Base-by-base conservation (phyloP, 2,797 vertebrate species). In the Chrosomus eos region DNA sequence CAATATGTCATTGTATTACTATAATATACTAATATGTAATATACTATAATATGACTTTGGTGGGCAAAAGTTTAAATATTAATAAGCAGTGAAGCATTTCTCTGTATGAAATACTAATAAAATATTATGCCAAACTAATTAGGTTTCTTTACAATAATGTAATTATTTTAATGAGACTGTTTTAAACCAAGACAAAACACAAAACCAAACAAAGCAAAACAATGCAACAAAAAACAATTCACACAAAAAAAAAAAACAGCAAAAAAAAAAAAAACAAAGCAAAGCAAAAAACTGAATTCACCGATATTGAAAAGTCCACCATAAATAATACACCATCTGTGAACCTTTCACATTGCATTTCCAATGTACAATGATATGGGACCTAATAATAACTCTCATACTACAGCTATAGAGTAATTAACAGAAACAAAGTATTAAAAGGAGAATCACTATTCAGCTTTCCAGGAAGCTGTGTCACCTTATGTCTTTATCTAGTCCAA, bases 381-480 rank as follows among this genome's bases (percentile, higher is more conserved):
- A 43, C 53, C 14, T 43, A 36, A 33, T 64, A 81, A 55, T 70
- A 55, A 55, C 48, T 58, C 33, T 2, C 45, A 18, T 31, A 33
- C 3, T 21, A 62, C 55, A 43, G 18, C n/a, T 51, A 51, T 70
- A 71, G 11, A 81, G 53, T 81, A 60, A 60, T 82, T 74, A 64
- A 60, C n/a, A 78, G n/a, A 64, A 64, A 78, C 36, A 21, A 48
- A 48, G 55, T 64, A 33, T 64, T 66, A 67, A 64, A 53, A 77
- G 18, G 11, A 66, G 18, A 81, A 26, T 23, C 21, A 71, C 33
- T 28, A 13, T 43, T 60, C 51, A 5, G 67, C 43, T 81, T 60
- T 60, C 13, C 70, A 62, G 55, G 64, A 83, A 84, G 45, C n/a
- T 4, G n/a, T 66, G 26, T 77, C 82, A 78, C 53, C 33, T 74